Conservation (phyloP, 2,113 vertebrate genomes). For the Thalassoma bifasciatum region DNA sequence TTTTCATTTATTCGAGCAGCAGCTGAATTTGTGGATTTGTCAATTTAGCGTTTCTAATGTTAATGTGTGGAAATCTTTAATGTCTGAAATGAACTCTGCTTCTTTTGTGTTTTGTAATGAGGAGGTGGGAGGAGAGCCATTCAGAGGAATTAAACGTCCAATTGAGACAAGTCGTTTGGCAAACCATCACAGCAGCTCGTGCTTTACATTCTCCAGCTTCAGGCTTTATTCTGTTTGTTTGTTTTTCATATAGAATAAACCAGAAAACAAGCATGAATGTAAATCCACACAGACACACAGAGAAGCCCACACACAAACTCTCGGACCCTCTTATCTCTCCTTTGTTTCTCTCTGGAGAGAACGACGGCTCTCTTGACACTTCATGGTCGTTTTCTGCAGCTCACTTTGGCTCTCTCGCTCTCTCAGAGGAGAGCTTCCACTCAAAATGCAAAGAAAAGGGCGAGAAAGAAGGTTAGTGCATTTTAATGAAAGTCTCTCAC, state of each 20-base stretch:
- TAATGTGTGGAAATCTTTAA: background rate
- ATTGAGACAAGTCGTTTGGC: background rate
- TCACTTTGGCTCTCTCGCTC: constrained; percentile 15
- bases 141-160: background rate
- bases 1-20: background rate
- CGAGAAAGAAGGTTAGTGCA: constrained; percentile 35
- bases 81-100: background rate
- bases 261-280: background rate
- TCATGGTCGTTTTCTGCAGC: constrained; percentile 49
- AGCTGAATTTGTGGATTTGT: background rate
- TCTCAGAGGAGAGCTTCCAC: constrained; percentile 31
- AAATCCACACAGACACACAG: background rate
- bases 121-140: background rate
- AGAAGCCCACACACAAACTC: constrained; percentile 14
- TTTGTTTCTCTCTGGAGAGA: constrained; percentile 41
- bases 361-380: constrained; percentile 50
- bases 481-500: constrained; percentile 51
- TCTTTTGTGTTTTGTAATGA: background rate
- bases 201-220: background rate
- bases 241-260: background rate
- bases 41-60: background rate
- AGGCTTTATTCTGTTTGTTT: background rate
- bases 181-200: background rate
- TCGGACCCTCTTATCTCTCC: constrained; percentile 25
- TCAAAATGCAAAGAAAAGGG: constrained; percentile 53